Evolutionary conservation across 2,113 vertebrate species (phyloP), one percentile per base, ranked within the genome.

Genomic region (Malurus melanocephalus): DNA sequence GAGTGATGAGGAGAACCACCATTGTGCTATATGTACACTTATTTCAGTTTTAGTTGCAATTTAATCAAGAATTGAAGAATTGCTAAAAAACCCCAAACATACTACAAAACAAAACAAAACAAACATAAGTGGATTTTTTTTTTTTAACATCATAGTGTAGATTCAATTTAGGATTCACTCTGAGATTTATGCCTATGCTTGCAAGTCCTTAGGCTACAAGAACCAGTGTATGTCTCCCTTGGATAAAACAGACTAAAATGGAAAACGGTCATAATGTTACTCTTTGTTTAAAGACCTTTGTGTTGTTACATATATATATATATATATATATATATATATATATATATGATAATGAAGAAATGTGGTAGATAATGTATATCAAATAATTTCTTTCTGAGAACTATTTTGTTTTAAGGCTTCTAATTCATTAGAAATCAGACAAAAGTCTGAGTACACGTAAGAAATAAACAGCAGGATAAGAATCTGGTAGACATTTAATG

Each of bases 321-420:
- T 38, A 38, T 38, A 35, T 35, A 35, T 35, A 35, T 38, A 14
- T 43, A 19, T 10, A 38, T 38, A 38, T 38, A 38, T 38, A 38
- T 38, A 30, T 69, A 46, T 32, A 64, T 68, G 17, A 45, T 76
- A 72, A 56, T 57, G n/a, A 49, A 32, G 10, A 61, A 66, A 73
- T 19, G 24, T 71, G 16, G 9, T 12, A 55, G 15, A 6, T n/a
- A 66, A 45, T 4, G 2, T 1, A 3, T 35, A 32, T 40, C 0
- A 77, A 52, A 79, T 27, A 3, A 15, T 43, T 52, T 60, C 2
- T 85, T 75, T 87, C n/a, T 56, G 28, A 73, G 53, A 82, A 16
- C 2, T 35, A 4, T 27, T 78, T 49, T 3, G 1, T 61, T 85
- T 69, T 55, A 40, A 66, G 19, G 7, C 12, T 24, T 46, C 6